Base-by-base conservation (phyloP, 2,797 vertebrate genomes). In the Echeneis naucrates region DNA sequence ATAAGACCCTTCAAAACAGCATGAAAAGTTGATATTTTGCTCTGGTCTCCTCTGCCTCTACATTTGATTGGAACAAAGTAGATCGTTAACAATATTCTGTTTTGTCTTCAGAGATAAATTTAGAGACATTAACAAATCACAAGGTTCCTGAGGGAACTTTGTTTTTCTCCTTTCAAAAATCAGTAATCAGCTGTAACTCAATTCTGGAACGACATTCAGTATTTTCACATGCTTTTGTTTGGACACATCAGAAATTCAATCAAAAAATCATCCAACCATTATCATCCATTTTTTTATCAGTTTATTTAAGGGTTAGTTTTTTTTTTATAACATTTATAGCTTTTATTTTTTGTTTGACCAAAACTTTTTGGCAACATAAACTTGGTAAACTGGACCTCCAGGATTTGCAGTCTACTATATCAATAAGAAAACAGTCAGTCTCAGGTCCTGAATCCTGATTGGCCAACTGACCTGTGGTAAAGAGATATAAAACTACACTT, bases 111-210 rank as follows among this genome's bases (percentile, higher is more conserved):
- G 27, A 37, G 10, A 50, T 35, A 17, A 13, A 53, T 37, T n/a
- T 14, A 33, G 33, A 62, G 19, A 13, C 27, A 45, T 47, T 24
- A 21, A 42, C 24, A 32, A 63, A 56, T 80, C 73, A 60, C 23
- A 16, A 42, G 69, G 47, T 80, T 24, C 5, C 13, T 45, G 61
- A 4, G 26, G 8, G 4, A 38, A 27, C 10, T 57, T 59, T 78
- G 37, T 40, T 77, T n/a, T 27, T 11, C 7, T 40, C n/a, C 30
- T 19, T 14, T 54, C 19, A 76, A 37, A 13, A 37, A n/a, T 38
- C 1, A 33, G 0, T 50, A 11, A 53, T 47, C 7, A 1, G 12
- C 27, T 16, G 0, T 35, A 69, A 61, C 16, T 52, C 30, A 48
- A 0, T 44, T 60, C 35, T 42, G 37, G 7, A 59, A 35, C 26